A percentile compares a stretch with the other conserved stretches of the same genome.
Evolutionary conservation across 2,113 vertebrate species (phyloP).

Genomic region (Trachemys scripta): DNA sequence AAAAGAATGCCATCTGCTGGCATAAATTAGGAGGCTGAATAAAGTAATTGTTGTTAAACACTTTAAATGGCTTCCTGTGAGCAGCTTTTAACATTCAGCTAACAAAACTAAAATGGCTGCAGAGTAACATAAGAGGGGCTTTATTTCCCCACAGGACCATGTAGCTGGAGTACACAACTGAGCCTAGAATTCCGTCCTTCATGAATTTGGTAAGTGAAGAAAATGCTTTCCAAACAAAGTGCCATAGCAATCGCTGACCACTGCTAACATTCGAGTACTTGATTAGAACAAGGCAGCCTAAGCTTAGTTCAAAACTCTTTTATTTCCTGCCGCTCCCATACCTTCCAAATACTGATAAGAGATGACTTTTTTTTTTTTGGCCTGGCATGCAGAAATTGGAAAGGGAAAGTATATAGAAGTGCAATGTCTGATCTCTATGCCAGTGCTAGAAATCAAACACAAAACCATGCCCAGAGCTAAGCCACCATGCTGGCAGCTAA

Average conservation of each 20-base stretch:
- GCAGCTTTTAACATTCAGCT: background rate
- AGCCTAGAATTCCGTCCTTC: background rate
- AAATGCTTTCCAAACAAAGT: background rate
- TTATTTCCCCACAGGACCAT: background rate
- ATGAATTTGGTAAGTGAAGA: background rate
- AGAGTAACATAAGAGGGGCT: background rate
- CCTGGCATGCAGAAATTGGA: background rate
- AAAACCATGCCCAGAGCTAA: background rate
- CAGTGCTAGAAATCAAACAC: background rate
- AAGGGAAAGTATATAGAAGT: background rate
- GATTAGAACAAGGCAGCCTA: background rate
- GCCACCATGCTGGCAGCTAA: background rate
- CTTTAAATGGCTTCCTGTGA: background rate
- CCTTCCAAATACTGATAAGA: background rate
- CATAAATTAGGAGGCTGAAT: background rate
- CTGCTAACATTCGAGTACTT: background rate
- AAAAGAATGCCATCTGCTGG: background rate
- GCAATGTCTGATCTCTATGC: background rate
- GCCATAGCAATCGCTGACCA: background rate
- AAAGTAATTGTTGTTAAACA: background rate
- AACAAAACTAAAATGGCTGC: background rate
- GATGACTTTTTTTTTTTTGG: background rate
- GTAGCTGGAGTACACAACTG: background rate
- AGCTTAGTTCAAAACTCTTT: fast-evolving
- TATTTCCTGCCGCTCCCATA: background rate